A percentile compares a stretch with the other conserved stretches of the same genome.
Conservation (phyloP, 2,797 vertebrate species). For the Geotria australis region DNA sequence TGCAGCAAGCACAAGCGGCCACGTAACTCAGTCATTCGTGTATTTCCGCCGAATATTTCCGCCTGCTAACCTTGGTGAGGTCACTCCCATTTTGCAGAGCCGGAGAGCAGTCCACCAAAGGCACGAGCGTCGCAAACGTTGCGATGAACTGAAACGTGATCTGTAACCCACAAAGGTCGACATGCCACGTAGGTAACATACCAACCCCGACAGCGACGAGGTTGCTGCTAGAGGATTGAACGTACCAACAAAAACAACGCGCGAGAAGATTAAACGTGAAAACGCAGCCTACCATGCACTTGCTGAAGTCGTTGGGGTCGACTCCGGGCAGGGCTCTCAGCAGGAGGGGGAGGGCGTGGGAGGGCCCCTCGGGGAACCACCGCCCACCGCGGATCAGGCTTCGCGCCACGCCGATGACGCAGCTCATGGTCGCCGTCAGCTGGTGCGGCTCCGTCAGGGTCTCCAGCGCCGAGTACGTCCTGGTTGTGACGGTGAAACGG, state of each 20-base stretch:
- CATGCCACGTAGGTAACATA: background rate
- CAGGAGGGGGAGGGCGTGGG: slow-evolving; percentile 78
- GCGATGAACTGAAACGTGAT: slow-evolving; percentile 98
- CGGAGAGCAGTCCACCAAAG: slow-evolving; percentile 93
- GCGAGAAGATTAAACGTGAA: background rate
- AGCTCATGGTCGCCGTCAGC: slow-evolving; percentile 78
- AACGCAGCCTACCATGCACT: slow-evolving; percentile 47
- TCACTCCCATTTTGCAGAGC: slow-evolving; percentile 48
- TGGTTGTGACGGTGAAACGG: slow-evolving; percentile 5
- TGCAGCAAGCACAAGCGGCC: too few relatives aligned
- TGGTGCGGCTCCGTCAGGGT: slow-evolving; percentile 89
- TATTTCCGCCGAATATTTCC: too few relatives aligned
- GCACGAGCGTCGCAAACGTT: slow-evolving; percentile 91
- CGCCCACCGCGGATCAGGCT: slow-evolving; percentile 56
- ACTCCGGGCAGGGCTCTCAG: slow-evolving; percentile 86
- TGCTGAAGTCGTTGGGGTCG: slow-evolving; percentile 95
- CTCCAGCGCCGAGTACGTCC: slow-evolving; percentile 82
- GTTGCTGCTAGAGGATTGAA: background rate
- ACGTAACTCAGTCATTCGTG: too few relatives aligned
- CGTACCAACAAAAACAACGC: background rate
- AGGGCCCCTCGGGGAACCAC: slow-evolving; percentile 70
- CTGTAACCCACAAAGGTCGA: slow-evolving; percentile 10
- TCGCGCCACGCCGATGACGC: slow-evolving; percentile 77
- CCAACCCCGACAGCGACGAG: background rate
- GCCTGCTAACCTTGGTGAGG: slow-evolving; percentile 39